phyloP scores from a whole-genome alignment of 2,113 vertebrate genomes.

The Zapus hudsonius region DNA sequence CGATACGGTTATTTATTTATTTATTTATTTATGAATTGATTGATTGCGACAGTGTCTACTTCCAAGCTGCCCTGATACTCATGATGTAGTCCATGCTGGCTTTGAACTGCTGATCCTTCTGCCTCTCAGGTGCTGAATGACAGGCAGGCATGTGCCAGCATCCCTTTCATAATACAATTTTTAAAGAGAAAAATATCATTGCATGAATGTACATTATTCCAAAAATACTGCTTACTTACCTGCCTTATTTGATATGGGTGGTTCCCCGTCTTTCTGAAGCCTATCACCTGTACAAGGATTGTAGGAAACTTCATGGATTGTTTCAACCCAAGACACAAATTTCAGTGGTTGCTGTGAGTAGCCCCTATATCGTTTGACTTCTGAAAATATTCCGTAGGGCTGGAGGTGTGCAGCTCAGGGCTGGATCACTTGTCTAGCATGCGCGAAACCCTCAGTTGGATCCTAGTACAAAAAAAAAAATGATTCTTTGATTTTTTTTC shows the following conservation, averaged over 20 bases:
- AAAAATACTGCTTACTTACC: neutral
- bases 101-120: neutral
- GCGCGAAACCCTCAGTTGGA: neutral
- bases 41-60: neutral
- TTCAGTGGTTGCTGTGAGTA: neutral
- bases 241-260: neutral
- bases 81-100: neutral
- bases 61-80: neutral
- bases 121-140: neutral
- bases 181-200: neutral
- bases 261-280: neutral
- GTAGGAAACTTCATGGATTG: neutral
- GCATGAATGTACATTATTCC: neutral
- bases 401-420: neutral
- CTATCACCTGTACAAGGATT: neutral
- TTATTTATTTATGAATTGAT: neutral
- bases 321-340: neutral
- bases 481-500: neutral
- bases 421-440: neutral
- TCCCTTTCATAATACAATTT: neutral
- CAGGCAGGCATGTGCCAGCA: too few species aligned
- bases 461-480: neutral
- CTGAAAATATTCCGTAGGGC: neutral
- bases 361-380: neutral
- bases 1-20: neutral